Evolutionary conservation across 1,140 invertebrate genomes (phyloP).

Genomic region (Pseudomyrmex flavicornis): DNA sequence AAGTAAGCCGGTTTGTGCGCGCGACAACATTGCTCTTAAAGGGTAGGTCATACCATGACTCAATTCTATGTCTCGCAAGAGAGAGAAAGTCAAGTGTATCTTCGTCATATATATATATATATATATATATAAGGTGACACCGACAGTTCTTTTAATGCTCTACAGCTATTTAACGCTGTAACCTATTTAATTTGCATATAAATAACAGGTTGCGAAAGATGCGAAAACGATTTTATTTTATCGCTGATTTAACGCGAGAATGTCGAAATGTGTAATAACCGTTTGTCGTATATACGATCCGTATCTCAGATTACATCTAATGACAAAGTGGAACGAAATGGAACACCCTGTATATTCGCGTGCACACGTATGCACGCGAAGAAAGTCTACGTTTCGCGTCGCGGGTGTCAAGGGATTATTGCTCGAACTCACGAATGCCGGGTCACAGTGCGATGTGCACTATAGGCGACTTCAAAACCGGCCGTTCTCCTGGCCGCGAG

Average conservation of each 20-base stretch:
- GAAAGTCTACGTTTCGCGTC: conserved; percentile 52
- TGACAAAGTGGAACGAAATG: neutral
- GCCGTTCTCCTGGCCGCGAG: neutral
- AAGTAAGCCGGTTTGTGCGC: neutral
- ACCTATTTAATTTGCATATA: neutral
- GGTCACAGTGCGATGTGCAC: conserved; percentile 64
- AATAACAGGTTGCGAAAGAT: neutral
- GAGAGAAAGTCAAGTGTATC: conserved; percentile 5
- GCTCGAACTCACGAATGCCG: conserved; percentile 66
- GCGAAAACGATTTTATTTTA: neutral
- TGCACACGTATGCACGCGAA: conserved; percentile 13
- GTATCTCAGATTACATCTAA: neutral
- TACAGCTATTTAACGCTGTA: neutral
- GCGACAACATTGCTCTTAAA: neutral
- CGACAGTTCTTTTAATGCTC: neutral
- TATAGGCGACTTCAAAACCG: conserved; percentile 65
- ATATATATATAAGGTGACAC: neutral
- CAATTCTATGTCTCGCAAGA: neutral
- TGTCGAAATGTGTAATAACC: neutral
- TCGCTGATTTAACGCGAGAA: neutral
- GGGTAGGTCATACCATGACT: neutral
- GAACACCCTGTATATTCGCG: conserved; percentile 38
- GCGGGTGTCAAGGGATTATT: conserved; percentile 70
- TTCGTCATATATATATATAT: neutral
- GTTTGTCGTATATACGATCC: neutral